Base-by-base conservation (phyloP, 2,797 vertebrate species). In the Urophycis tenuis region DNA sequence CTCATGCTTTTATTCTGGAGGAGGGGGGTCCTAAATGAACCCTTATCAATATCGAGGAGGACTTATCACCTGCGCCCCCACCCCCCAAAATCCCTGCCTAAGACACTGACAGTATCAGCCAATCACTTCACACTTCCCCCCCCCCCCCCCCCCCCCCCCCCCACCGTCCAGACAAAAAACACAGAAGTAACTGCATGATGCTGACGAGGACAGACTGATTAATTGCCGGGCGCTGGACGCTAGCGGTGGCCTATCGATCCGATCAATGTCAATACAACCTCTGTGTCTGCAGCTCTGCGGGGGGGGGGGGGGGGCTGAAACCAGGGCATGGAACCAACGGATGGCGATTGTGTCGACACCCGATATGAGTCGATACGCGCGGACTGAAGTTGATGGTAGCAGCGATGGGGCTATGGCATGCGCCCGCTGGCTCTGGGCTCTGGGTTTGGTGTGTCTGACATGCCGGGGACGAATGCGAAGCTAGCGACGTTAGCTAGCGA, bases 251-350 rank as follows among this genome's bases (percentile, higher is more conserved):
- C 41, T 36, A 76, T 80, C 12, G 41, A 80, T 77, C 64, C n/a
- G 10, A 22, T 67, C 72, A 8, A 1, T 8, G 72, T 78, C 78
- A 33, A 81, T 77, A 73, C 73, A 17, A 17, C 5, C 29, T 29
- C 14, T 36, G 36, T 73, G 32, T 71, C 17, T 49, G 72, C 39
- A 3, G 25, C 14, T 53, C 74, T 75, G 71, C 74, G 29, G 60
- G 17, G 45, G 45, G 4, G 17, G 19, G 45, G 33, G 29, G 60
- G 17, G 45, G 45, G 4, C 45, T 49, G 45, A 36, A 41, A 75
- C 64, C 9, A 35, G 75, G 36, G 34, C 78, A 81, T 74, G 35
- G 78, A 79, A 77, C 71, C 60, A 71, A 31, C 73, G 60, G 60
- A 45, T 36, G 49, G 67, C 31, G 32, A 32, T 74, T 69, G 49